Conservation (phyloP, 2,888 invertebrate species). For the Lycaena phlaeas region DNA sequence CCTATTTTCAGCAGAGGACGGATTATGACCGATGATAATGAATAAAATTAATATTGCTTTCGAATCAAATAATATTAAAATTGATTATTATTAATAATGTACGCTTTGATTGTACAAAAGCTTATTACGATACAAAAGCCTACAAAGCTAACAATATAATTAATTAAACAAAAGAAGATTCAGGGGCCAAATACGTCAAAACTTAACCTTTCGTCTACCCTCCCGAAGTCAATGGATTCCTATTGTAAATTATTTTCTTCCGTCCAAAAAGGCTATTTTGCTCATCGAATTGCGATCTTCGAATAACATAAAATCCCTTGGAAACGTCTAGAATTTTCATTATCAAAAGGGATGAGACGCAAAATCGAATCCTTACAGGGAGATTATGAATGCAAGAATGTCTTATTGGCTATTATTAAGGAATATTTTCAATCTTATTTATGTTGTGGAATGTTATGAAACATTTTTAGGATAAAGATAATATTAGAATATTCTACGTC, state of each 20-base stretch:
- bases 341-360: slow-evolving; percentile 29
- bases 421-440: slow-evolving; percentile 51
- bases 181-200: not conserved
- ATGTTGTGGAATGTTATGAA: slow-evolving; percentile 36
- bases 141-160: not conserved
- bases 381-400: slow-evolving; percentile 44
- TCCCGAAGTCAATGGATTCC: slow-evolving; percentile 9
- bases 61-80: not conserved
- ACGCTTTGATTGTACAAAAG: not conserved
- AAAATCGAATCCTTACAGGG: slow-evolving; percentile 24
- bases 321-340: slow-evolving; percentile 48
- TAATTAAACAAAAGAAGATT: slow-evolving; percentile 1
- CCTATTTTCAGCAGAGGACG: too few relatives aligned
- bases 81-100: not conserved
- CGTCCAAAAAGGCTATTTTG: slow-evolving; percentile 21
- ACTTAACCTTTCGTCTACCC: not conserved
- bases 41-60: too few relatives aligned
- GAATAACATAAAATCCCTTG: slow-evolving; percentile 37
- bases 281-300: slow-evolving; percentile 29
- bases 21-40: too few relatives aligned
- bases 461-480: slow-evolving; percentile 11
- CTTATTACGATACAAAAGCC: not conserved
- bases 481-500: not conserved
- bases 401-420: slow-evolving; percentile 34
- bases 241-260: slow-evolving; percentile 19